Evolutionary conservation across 2,113 vertebrate genomes (phyloP).

Genomic region (Xiphorhynchus elegans): DNA sequence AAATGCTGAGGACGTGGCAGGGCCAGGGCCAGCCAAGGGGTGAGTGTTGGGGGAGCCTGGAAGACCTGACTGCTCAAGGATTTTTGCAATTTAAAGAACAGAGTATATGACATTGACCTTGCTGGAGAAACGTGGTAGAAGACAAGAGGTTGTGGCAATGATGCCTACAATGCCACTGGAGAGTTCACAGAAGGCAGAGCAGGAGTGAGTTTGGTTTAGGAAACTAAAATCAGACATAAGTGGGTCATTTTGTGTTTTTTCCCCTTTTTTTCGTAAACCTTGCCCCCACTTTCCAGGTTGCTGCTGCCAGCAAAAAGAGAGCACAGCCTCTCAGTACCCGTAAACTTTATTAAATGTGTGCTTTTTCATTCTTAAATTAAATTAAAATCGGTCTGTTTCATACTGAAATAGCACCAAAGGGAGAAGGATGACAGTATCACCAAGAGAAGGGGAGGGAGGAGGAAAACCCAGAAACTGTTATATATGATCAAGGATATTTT

Average conservation of each 20-base stretch:
- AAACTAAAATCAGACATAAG: not conserved
- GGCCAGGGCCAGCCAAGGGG: not conserved
- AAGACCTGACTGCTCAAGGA: not conserved
- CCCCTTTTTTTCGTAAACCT: not conserved
- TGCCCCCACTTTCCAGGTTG: not conserved
- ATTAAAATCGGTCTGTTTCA: slow-evolving; percentile 44
- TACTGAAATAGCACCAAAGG: slow-evolving; percentile 64
- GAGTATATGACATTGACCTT: not conserved
- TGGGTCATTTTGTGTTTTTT: not conserved
- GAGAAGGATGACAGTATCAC: slow-evolving; percentile 37
- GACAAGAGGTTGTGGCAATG: fast-evolving
- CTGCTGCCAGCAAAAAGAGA: slow-evolving; percentile 52
- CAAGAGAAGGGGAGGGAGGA: not conserved
- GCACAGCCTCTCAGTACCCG: slow-evolving; percentile 62
- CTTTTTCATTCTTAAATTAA: slow-evolving; percentile 68
- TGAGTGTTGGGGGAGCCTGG: fast-evolving
- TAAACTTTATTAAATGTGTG: slow-evolving; percentile 77
- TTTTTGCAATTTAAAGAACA: not conserved
- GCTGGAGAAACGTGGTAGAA: not conserved
- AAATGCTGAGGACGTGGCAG: not conserved
- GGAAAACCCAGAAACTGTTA: slow-evolving; percentile 32
- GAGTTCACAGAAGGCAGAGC: not conserved
- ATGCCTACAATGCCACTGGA: not conserved
- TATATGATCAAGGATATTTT: not conserved
- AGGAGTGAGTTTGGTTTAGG: not conserved